These are phyloP conservation scores for Autographa pulchrina DNA, from an alignment of 2,888 invertebrate genomes.

Conservation along the genomic window DNA sequence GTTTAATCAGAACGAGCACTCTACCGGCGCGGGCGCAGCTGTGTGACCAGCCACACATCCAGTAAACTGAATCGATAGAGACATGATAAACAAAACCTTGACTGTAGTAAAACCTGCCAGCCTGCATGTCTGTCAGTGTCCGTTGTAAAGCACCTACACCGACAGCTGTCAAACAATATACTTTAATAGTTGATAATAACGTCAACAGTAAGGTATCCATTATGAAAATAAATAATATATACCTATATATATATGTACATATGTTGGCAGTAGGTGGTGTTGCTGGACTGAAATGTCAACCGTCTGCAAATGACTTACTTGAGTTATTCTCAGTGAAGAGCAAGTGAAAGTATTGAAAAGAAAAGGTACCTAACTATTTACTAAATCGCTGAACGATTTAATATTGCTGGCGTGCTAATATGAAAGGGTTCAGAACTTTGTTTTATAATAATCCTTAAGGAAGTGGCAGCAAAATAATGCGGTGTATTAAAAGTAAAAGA, in stretches of 20 bases:
- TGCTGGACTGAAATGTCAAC: not conserved
- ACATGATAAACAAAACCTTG: not conserved
- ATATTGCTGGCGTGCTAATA: no score
- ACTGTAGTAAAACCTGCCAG: not conserved
- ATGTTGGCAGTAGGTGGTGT: not conserved
- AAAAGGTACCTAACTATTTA: no score
- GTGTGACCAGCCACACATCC: not conserved
- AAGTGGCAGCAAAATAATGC: no score
- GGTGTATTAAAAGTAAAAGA: no score
- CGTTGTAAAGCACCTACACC: not conserved
- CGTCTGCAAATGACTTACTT: not conserved
- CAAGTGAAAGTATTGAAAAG: no score
- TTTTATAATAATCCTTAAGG: no score
- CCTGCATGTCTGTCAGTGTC: not conserved
- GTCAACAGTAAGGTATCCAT: not conserved
- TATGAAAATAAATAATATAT: not conserved
- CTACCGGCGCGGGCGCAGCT: not conserved
- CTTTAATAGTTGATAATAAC: not conserved
- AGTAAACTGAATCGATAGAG: not conserved
- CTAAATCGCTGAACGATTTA: no score
- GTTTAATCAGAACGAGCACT: constrained; percentile 24
- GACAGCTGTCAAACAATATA: not conserved
- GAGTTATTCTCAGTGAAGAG: no score
- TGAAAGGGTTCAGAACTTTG: no score
- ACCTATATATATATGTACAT: not conserved